Evolutionary conservation across 1,140 invertebrate species (phyloP), one percentile per base, ranked within the genome.

Genomic region (Drosophila rufa): DNA sequence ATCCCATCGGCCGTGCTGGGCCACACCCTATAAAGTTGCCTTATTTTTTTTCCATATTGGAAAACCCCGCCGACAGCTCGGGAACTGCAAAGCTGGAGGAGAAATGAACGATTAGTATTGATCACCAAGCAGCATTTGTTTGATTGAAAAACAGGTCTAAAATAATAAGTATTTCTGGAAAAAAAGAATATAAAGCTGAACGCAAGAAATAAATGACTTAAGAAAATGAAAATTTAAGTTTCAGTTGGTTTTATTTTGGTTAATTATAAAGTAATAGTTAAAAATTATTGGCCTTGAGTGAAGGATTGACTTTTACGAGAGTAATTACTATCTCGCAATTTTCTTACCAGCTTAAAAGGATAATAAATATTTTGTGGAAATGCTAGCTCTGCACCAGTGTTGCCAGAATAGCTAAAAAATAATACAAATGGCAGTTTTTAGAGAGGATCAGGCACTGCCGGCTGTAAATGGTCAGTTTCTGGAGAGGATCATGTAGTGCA

Each of bases 71-170:
- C 25, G 15, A 47, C 40, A 55, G 30, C 38, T 70, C 50, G 40
- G 66, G 15, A 61, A 51, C 14, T 61, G 4, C 43, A 40, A 27
- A 46, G 76, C 57, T 56, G 66, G 53, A 42, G 55, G 36, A 64
- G 50, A 67, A 55, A 57, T 57, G 48, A 82, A 90, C 86, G 85
- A 85, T 85, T 85, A 89, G 86, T 89, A 89, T 89, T 89, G 64
- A 87, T 65, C 79, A 87, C 76, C 82, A 87, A 86, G 67, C 83
- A 86, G 82, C 82, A 86, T 86, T 85, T 86, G 79, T 87, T 86
- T 87, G 75, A 82, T 65, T 77, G 85, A 79, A 89, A 84, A 89
- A 84, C 84, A 90, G 85, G 85, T 90, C 75, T 84, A 78, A 89
- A 55, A 48, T 80, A 75, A 62, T 80, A 75, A 62, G 57, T 68